Evolutionary conservation across 1,140 invertebrate genomes (phyloP).

Genomic region (Formica exsecta): DNA sequence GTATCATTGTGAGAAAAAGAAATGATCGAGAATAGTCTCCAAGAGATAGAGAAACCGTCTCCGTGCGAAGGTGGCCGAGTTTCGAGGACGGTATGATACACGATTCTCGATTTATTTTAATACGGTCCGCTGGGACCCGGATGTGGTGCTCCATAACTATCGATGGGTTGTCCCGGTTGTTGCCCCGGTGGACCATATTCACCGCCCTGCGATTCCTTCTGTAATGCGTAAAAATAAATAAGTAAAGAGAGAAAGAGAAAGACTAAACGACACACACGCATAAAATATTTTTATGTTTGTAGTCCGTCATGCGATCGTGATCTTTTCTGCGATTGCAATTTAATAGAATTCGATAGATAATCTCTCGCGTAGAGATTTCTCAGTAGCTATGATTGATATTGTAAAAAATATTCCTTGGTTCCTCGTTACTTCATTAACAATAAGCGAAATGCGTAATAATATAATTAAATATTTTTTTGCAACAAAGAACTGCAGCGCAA

Average conservation of each 20-base stretch:
- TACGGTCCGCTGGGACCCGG: constrained; percentile 79
- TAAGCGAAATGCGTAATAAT: background rate
- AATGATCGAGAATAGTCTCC: constrained; percentile 11
- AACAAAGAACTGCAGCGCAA: constrained; percentile 28
- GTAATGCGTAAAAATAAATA: constrained; percentile 58
- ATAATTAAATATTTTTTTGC: constrained; percentile 44
- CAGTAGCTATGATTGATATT: background rate
- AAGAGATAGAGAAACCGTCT: constrained; percentile 4
- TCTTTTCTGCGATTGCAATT: constrained; percentile 36
- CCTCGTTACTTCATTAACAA: background rate
- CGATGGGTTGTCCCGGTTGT: constrained; percentile 73
- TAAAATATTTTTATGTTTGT: constrained; percentile 7
- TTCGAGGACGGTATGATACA: constrained; percentile 7
- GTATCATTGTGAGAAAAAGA: constrained; percentile 2
- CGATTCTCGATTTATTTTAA: constrained; percentile 57
- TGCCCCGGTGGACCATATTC: constrained; percentile 85
- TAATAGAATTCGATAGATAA: background rate
- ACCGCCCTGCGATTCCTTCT: constrained; percentile 82
- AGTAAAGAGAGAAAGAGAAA: background rate
- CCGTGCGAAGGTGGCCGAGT: background rate
- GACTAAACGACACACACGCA: background rate
- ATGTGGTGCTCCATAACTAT: constrained; percentile 85
- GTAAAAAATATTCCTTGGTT: background rate
- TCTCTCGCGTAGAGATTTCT: constrained; percentile 3
- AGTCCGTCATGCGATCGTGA: constrained; percentile 18